Percentiles rank a stretch among this genome's conserved stretches.
Conservation (phyloP, 2,888 invertebrate genomes). For the Sinohyriopsis cumingii region DNA sequence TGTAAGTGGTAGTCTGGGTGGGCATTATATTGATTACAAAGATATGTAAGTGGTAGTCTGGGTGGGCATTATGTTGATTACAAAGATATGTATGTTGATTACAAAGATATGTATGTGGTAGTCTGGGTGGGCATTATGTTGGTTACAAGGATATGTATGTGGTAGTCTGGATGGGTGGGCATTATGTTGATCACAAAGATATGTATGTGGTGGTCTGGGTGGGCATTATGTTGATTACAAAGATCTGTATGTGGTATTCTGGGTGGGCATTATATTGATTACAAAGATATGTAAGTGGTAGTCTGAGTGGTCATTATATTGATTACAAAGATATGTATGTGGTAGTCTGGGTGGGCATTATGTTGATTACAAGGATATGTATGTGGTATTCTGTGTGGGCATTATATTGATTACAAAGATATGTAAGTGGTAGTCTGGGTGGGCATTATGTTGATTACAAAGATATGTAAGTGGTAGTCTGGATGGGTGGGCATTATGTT, state of each 20-base stretch:
- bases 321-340: slow-evolving; percentile 67
- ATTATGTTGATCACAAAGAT: slow-evolving; percentile 61
- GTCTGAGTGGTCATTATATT: slow-evolving; percentile 16
- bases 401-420: slow-evolving; percentile 61
- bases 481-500: slow-evolving; percentile 21
- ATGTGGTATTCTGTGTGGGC: slow-evolving; percentile 20
- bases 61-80: slow-evolving; percentile 42
- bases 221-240: slow-evolving; percentile 55
- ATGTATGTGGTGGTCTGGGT: slow-evolving; percentile 43
- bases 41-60: too few relatives aligned
- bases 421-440: slow-evolving; percentile 44
- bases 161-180: too few relatives aligned
- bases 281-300: slow-evolving; percentile 60
- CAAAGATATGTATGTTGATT: slow-evolving; percentile 66
- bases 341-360: too few relatives aligned
- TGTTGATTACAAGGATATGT: slow-evolving; percentile 66
- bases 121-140: slow-evolving; percentile 18
- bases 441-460: slow-evolving; percentile 55
- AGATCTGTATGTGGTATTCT: slow-evolving; percentile 53
- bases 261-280: slow-evolving; percentile 47
- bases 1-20: too few relatives aligned
- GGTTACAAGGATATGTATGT: slow-evolving; percentile 67
- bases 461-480: slow-evolving; percentile 55
- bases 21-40: too few relatives aligned
- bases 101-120: slow-evolving; percentile 60